Base-by-base conservation (phyloP, 1,140 invertebrate species). In the Danaus melanippus region DNA sequence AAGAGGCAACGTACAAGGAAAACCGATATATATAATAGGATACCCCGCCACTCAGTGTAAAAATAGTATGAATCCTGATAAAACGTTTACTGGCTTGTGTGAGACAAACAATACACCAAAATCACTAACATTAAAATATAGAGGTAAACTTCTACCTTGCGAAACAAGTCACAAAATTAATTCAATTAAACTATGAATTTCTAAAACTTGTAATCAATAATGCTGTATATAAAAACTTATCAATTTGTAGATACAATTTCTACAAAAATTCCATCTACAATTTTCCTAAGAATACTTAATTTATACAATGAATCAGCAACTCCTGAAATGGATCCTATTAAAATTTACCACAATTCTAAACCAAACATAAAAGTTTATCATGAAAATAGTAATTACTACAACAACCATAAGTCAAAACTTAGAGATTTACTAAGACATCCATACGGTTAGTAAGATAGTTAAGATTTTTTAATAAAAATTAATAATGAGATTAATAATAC, bases 231-330 rank as follows among this genome's bases (percentile, higher is more conserved):
- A n/a, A 8, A 17, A 12, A 32, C 17, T 21, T 15, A 11, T 52
- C 42, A 11, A 9, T 17, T 73, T 75, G 55, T 58, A 77, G 71
- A 48, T 15, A 68, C 57, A 55, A 50, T 60, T 47, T 55, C 58
- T 15, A 49, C 60, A 21, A 10, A 21, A 15, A 50, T 12, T 42
- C 21, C 65, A 17, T 32, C 66, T 42, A 77, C 61, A 46, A 77
- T 71, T 59, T 67, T 80, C 51, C 66, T 82, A 15, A 75, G 69
- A 57, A 76, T 84, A 42, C 59, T 74, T 21, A 79, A 77, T 66
- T 71, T 76, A 58, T 73, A 72, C 53, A 78, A 81, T 56, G 65
- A 66, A 56, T 69, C 73, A 48, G 51, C 57, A 21, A 69, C 67
- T 42, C 61, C 63, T 58, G 71, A 78, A 58, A 74, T 74, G 58